Base-by-base conservation (phyloP, 2,113 vertebrate species). In the Vidua macroura region DNA sequence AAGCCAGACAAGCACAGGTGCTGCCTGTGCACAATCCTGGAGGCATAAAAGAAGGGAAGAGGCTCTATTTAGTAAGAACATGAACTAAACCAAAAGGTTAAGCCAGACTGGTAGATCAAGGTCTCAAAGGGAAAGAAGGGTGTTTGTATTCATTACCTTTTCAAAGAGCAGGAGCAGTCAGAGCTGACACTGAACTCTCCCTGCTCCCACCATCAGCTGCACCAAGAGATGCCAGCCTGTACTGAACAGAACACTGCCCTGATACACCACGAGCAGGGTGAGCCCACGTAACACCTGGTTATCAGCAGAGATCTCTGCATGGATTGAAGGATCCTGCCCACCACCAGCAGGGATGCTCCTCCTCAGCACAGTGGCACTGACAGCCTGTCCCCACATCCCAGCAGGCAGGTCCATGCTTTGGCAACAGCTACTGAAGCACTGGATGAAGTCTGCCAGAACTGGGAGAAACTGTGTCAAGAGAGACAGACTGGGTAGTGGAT, bases 261-360 rank as follows among this genome's bases (percentile, higher is more conserved):
- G 51, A 52, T 1, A 56, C 1, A 6, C 6, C 59, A 58, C 1
- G 2, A 43, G 49, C 4, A 55, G 63, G 25, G 48, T 14, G 25
- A 86, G 37, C 35, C 33, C 53, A 59, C 1, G 0, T 5, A 18
- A 72, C 48, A 25, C n/a, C 43, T 27, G 43, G 31, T 8, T 18
- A 78, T 6, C 56, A 64, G n/a, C 43, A 60, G 48, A 72, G n/a
- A 68, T n/a, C 35, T 33, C 70, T 60, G 67, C 13, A 9, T 0
- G 12, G 22, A 58, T 2, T 24, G 23, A 63, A 76, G 53, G 48
- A 66, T 37, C 43, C 80, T 75, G 74, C 68, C 51, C 41, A 39
- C 12, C 31, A 24, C 28, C 66, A 55, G n/a, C 74, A 64, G 68
- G 35, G 44, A 51, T 56, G 52, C 10, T 69, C 14, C 39, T 59